Base-by-base conservation (phyloP, 2,113 vertebrate genomes). In the Neodontobutis hainanensis region DNA sequence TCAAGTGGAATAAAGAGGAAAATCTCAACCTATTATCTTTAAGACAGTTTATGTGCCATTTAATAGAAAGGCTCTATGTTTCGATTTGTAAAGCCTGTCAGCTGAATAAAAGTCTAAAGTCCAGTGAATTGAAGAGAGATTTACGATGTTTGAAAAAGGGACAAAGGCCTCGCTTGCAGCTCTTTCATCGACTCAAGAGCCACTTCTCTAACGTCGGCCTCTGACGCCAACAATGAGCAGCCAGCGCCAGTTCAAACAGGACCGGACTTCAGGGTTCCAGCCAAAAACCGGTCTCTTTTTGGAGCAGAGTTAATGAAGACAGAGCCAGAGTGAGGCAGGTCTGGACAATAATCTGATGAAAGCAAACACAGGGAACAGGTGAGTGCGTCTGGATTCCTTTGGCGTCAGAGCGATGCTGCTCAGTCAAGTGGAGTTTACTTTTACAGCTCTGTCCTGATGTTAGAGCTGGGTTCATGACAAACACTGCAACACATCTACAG, bases 101-200 rank as follows among this genome's bases (percentile, higher is more conserved):
- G 0, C 38, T 68, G 61, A 83, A 70, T 56, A 77, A 6, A 2
- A 27, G 19, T 53, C 48, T 45, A 49, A 27, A 46, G 59, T 68
- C 59, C 65, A 32, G 64, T 5, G 4, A 50, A 69, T 55, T 78
- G 47, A 51, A 6, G 61, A 16, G 32, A 75, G 67, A 81, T 67
- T 15, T 51, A 74, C 47, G 27, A 40, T 69, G 77, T 78, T 76
- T 79, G 15, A 75, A 78, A 59, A 11, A 16, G 60, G 62, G 45
- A 58, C 63, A 80, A 44, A 73, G 71, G 58, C 73, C 74, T 71
- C 60, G 57, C 81, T 78, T 77, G 59, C 65, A 81, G 70, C 59
- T 48, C 77, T 61, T 83, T 64, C 45, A 69, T 79, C 64, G 49
- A 72, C 69, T 85, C 40, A 5, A 86, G 64, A 73, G 58, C 43